Evolutionary conservation across 35 echinoderm and acorn worm genomes (phyloP).

Genomic region (Strongylocentrotus purpuratus): DNA sequence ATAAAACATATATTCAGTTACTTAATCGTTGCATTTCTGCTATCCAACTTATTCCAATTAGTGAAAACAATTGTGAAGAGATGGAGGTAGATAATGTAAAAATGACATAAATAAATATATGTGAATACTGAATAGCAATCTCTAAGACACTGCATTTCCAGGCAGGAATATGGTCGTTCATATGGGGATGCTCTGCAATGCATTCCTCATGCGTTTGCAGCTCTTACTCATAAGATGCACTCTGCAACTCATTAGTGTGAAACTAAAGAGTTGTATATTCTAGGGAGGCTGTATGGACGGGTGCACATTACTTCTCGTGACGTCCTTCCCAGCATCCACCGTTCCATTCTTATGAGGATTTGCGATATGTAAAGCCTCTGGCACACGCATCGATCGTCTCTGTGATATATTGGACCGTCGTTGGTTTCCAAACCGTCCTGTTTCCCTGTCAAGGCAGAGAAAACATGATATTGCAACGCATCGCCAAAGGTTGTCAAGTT

Average conservation of each 20-base stretch:
- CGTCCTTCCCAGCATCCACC: not conserved
- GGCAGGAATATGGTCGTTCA: not conserved
- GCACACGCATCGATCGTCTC: not conserved
- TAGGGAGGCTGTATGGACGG: not conserved
- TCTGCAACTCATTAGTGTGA: constrained; percentile 2
- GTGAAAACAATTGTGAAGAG: not conserved
- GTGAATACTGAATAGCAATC: not conserved
- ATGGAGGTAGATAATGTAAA: not conserved
- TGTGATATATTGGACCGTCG: constrained; percentile 1
- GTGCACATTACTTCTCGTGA: constrained; percentile 3
- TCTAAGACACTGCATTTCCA: not conserved
- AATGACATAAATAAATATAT: not conserved
- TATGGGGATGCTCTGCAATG: not conserved
- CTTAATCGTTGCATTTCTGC: not conserved
- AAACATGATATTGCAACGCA: not conserved
- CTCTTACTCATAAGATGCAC: not conserved
- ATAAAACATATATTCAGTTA: not conserved
- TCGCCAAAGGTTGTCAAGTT: constrained; percentile 16
- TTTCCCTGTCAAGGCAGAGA: not conserved
- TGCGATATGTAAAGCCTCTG: constrained; percentile 16
- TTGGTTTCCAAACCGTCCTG: not conserved
- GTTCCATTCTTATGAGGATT: not conserved
- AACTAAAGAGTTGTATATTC: constrained; percentile 13
- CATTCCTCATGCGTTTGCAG: not conserved
- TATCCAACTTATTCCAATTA: not conserved